phyloP scores from a whole-genome alignment of 1,140 invertebrate genomes.

The Polypedilum pembai region DNA sequence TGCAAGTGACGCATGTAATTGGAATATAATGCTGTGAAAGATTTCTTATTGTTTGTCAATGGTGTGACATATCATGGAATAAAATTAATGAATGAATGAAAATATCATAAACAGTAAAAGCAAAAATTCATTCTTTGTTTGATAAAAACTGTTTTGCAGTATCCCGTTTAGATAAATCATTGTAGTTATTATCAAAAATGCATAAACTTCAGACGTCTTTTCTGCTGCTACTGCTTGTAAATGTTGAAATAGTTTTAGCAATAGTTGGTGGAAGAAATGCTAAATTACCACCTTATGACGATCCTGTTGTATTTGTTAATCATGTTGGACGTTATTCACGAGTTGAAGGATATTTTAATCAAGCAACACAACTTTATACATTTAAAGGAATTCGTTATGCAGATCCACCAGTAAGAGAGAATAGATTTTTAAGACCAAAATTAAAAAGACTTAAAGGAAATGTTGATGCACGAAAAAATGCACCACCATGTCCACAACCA shows the following conservation, averaged over 20 bases:
- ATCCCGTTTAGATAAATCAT: neutral
- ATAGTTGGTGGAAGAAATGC: slow-evolving; percentile 51
- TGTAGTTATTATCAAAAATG: neutral
- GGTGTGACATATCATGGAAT: neutral
- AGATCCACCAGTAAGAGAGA: slow-evolving; percentile 51
- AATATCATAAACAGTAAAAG: neutral
- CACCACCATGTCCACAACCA: slow-evolving; percentile 51
- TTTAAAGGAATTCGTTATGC: slow-evolving; percentile 66
- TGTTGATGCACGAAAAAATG: slow-evolving; percentile 48
- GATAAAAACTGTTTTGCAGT: neutral
- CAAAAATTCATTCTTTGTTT: neutral
- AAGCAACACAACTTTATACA: slow-evolving; percentile 46
- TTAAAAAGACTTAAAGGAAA: slow-evolving; percentile 47
- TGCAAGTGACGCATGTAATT: slow-evolving; percentile 16
- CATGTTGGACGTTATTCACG: slow-evolving; percentile 48
- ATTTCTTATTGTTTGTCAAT: neutral
- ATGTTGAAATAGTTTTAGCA: slow-evolving; percentile 43
- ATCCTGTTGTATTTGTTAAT: slow-evolving; percentile 50
- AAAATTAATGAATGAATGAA: neutral
- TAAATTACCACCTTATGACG: slow-evolving; percentile 49
- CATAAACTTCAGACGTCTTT: neutral
- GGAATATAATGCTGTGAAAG: slow-evolving; percentile 10
- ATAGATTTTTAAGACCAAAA: slow-evolving; percentile 53
- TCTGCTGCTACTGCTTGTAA: neutral
- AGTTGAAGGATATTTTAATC: slow-evolving; percentile 46